Conservation (phyloP, 1,140 invertebrate species). For the Pantala flavescens region DNA sequence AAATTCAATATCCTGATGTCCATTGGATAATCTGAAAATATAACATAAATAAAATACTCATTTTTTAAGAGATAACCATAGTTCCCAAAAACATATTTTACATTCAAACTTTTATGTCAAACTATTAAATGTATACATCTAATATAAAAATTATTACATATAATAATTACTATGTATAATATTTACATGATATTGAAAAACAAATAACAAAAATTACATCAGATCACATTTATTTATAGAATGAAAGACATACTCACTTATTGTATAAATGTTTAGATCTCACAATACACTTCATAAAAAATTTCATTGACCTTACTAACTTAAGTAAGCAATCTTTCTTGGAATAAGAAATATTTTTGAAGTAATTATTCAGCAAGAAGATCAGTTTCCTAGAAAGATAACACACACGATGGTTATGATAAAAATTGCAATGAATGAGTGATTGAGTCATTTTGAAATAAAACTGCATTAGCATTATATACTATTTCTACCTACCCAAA, state of each 20-base stretch:
- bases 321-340: neutral
- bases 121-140: neutral
- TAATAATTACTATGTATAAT: too few relatives aligned
- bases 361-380: neutral
- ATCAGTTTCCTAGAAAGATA: neutral
- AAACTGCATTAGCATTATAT: neutral
- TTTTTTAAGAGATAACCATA: neutral
- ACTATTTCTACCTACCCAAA: neutral
- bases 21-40: neutral
- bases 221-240: neutral
- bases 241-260: neutral
- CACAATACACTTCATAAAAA: neutral
- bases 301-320: neutral
- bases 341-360: neutral
- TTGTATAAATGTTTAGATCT: neutral
- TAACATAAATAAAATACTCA: neutral
- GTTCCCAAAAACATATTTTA: neutral
- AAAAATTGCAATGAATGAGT: neutral
- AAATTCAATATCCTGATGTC: neutral
- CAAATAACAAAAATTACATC: neutral
- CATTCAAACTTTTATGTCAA: neutral
- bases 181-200: too few relatives aligned
- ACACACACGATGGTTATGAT: neutral
- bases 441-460: neutral
- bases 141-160: too few relatives aligned